These are phyloP conservation scores for Drosophila bocki DNA, from an alignment of 1,140 invertebrate genomes.

Conservation along the genomic window DNA sequence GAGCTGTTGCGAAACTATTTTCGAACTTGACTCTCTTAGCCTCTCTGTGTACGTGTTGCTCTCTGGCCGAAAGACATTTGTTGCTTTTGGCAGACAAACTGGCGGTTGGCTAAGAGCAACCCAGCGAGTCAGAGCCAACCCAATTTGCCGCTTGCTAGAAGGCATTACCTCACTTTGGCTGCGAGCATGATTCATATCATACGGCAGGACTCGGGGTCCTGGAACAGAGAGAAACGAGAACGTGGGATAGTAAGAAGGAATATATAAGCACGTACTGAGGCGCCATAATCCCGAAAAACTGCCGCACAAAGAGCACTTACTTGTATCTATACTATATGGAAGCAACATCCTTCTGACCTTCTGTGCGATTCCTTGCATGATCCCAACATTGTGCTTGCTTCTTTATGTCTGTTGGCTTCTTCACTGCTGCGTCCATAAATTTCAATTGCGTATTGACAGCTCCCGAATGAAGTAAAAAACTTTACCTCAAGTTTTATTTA, in stretches of 20 bases:
- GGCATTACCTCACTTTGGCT: constrained; percentile 20
- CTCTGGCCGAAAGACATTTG: constrained; percentile 59
- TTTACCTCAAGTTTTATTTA: constrained; percentile 24
- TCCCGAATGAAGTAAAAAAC: constrained; percentile 9
- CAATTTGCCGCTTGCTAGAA: constrained; percentile 5
- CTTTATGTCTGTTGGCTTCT: neutral
- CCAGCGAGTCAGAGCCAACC: constrained; percentile 9
- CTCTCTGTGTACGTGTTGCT: neutral
- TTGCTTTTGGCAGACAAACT: constrained; percentile 58
- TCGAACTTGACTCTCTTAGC: constrained; percentile 42
- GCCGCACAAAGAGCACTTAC: constrained; percentile 29
- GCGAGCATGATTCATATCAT: constrained; percentile 41
- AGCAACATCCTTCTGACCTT: neutral
- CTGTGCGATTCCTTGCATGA: constrained; percentile 1
- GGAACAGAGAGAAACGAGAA: neutral
- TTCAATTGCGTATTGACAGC: constrained; percentile 21
- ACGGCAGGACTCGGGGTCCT: constrained; percentile 1
- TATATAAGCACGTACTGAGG: constrained; percentile 12
- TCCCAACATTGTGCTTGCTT: neutral
- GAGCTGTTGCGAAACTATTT: constrained; percentile 34
- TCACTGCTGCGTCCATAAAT: constrained; percentile 10
- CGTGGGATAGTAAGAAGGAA: neutral
- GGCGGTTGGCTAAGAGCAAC: constrained; percentile 12
- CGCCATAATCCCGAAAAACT: constrained; percentile 31
- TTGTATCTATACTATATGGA: constrained; percentile 6